phyloP scores from a whole-genome alignment of 2,797 vertebrate species.

The Anableps anableps region DNA sequence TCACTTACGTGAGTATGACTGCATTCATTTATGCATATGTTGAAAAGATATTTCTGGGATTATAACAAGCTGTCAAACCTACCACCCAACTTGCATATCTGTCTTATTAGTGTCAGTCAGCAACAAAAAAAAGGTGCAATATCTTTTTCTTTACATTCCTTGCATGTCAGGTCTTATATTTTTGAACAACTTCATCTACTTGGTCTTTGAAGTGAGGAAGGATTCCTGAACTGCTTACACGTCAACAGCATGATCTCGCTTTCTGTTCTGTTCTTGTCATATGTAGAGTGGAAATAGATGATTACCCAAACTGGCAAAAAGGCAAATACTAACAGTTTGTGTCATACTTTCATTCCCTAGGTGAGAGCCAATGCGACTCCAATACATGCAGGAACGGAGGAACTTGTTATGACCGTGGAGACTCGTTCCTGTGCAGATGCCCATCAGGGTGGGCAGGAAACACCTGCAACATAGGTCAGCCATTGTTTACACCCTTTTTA shows the following conservation, averaged over 20 bases:
- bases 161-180: constrained; percentile 40
- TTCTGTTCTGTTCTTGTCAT: not conserved
- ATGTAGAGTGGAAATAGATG: not conserved
- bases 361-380: constrained; percentile 93
- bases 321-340: constrained; percentile 32
- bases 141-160: constrained; percentile 3
- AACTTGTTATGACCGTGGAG: constrained; percentile 90
- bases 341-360: constrained; percentile 65
- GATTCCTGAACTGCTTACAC: constrained; percentile 11
- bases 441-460: constrained; percentile 89
- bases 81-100: not conserved
- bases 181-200: constrained; percentile 13
- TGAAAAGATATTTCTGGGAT: not conserved
- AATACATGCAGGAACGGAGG: constrained; percentile 93
- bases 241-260: constrained; percentile 29
- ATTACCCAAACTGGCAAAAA: not conserved
- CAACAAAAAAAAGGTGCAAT: not conserved
- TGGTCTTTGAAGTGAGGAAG: not conserved
- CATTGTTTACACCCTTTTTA: rapidly evolving
- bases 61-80: not conserved
- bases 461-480: constrained; percentile 91
- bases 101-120: not conserved
- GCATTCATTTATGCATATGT: not conserved
- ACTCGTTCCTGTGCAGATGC: constrained; percentile 91
- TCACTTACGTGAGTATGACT: constrained; percentile 86